Percentiles rank a stretch among this genome's conserved stretches.
These are phyloP conservation scores for Bovichtus diacanthus DNA, from an alignment of 2,797 vertebrate genomes.

Conservation along the genomic window DNA sequence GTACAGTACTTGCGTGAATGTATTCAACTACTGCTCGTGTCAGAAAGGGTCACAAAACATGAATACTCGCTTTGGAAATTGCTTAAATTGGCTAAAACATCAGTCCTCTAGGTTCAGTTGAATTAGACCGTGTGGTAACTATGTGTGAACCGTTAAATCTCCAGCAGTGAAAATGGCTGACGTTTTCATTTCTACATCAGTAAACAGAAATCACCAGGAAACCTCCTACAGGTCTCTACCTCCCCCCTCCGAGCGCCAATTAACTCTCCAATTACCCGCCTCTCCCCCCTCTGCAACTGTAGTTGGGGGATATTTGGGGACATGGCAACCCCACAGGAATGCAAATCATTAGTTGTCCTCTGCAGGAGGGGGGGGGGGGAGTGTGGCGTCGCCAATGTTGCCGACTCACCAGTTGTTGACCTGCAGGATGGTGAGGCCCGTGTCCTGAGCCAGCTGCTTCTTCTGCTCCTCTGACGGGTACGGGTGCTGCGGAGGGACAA, in stretches of 20 bases:
- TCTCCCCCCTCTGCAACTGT: constrained; percentile 42
- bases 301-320: constrained; percentile 28
- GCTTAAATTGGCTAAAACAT: too few species aligned
- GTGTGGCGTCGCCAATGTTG: constrained; percentile 16
- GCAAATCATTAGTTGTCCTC: constrained; percentile 71
- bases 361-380: not conserved
- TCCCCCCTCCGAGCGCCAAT: constrained; percentile 21
- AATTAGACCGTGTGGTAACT: not conserved
- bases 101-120: not conserved
- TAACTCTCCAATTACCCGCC: constrained; percentile 39
- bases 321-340: constrained; percentile 32
- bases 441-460: constrained; percentile 96
- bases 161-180: constrained; percentile 4
- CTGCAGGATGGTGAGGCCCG: constrained; percentile 95
- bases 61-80: too few species aligned
- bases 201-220: constrained; percentile 26
- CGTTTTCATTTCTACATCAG: constrained; percentile 8
- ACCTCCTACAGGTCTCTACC: constrained; percentile 10
- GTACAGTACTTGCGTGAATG: too few species aligned
- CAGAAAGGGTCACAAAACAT: too few species aligned
- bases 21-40: too few species aligned
- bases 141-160: not conserved
- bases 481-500: constrained; percentile 89
- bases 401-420: constrained; percentile 97
- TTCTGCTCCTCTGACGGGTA: constrained; percentile 98